Evolutionary conservation across 2,113 vertebrate species (phyloP).

Genomic region (Atherinomorus stipes): DNA sequence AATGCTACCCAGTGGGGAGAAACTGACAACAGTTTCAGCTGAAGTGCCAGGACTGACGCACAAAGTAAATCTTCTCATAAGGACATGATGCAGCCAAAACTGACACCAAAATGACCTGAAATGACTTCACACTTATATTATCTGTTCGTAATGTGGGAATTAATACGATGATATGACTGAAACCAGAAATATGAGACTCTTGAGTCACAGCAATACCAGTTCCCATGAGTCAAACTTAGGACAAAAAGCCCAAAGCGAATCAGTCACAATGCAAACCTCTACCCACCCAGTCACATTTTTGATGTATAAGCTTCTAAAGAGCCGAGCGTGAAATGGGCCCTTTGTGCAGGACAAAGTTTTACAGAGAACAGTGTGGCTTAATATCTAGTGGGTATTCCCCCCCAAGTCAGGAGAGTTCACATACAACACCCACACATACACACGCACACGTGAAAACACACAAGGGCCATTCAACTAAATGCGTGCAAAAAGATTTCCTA

Average conservation of each 20-base stretch:
- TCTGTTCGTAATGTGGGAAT: constrained; percentile 43
- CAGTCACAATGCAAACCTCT: constrained; percentile 55
- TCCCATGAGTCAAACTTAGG: constrained; percentile 75
- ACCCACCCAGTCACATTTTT: constrained; percentile 66
- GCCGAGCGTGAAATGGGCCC: constrained; percentile 60
- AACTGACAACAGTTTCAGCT: constrained; percentile 19
- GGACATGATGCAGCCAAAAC: constrained; percentile 20
- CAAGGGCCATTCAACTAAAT: constrained; percentile 36
- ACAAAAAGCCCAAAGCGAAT: constrained; percentile 59
- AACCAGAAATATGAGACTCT: constrained; percentile 59
- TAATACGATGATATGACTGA: constrained; percentile 47
- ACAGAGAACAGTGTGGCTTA: constrained; percentile 60
- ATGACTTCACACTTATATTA: constrained; percentile 38
- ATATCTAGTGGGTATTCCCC: constrained; percentile 68
- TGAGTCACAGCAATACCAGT: constrained; percentile 50
- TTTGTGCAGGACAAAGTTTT: constrained; percentile 71
- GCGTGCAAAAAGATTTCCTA: constrained; percentile 35
- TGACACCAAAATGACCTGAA: constrained; percentile 7
- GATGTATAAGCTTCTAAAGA: constrained; percentile 69
- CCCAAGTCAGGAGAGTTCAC: constrained; percentile 44
- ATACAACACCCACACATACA: constrained; percentile 23
- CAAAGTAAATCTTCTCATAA: constrained; percentile 29
- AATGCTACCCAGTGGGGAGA: constrained; percentile 2
- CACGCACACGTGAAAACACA: constrained; percentile 33
- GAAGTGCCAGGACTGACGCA: not conserved